Evolutionary conservation across 2,888 invertebrate species (phyloP), one percentile per base, ranked within the genome.

Genomic region (Tetranychus truncatus): DNA sequence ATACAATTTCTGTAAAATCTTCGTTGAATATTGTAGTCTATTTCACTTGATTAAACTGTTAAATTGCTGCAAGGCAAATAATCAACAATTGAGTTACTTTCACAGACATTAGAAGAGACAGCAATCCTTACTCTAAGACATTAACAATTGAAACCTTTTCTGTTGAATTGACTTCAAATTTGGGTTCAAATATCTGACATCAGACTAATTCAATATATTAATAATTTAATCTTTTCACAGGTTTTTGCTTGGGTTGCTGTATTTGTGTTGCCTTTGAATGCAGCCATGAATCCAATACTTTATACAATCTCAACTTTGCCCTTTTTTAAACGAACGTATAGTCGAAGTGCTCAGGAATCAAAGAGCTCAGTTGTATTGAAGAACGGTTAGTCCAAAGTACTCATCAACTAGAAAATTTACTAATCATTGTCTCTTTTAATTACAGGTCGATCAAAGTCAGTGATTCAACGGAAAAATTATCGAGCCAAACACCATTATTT

Each of bases 171-270:
- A 34, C 34, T 34, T 34, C 4, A 34, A 34, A 34, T 34, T 34
- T 34, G 3, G 24, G 24, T 24, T 24, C 24, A 24, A 24, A 24
- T 24, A 2, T 24, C 24, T 3, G 34, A 34, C 34, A 34, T 4
- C 4, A 34, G 66, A 18, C 20, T 66, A 18, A n/a, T 20, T n/a
- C 66, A 66, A n/a, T 66, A 66, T n/a, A n/a, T n/a, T n/a, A n/a
- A n/a, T 20, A n/a, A n/a, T 66, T 34, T 34, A 34, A 34, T 34
- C 34, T 34, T 4, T 34, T 34, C 34, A 34, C 72, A 72, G 72
- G 82, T 82, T 44, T 83, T 82, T 77, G 85, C 85, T 0, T 85
- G 85, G 85, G 82, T 85, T 3, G 85, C 85, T 0, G 85, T 85
- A 21, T 85, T 85, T 78, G 82, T 85, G 1, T 80, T 85, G 45